Evolutionary conservation across 2,888 invertebrate species (phyloP), one percentile per base, ranked within the genome.

Genomic region (Cheilosia urbana): DNA sequence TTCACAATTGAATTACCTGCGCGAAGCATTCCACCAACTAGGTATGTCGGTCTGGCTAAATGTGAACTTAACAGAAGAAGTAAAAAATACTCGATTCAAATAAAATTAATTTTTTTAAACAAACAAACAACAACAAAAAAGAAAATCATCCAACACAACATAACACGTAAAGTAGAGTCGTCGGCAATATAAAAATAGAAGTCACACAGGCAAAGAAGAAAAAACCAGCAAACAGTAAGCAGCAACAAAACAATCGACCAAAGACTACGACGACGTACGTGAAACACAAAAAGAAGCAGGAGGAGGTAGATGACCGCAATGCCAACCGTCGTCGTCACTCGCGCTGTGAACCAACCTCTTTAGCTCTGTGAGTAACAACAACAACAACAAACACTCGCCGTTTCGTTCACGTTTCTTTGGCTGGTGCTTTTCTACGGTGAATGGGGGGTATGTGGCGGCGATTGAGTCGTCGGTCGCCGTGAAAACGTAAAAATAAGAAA

Each of bases 291-390:
- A 85, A 72, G 69, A 81, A 85, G 80, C 62, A 85, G 80, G 76
- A 85, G 80, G 85, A 85, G 85, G 85, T 85, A 85, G 85, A 85
- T 85, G 85, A 85, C 85, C 85, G 85, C 76, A 76, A 62, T 81
- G 68, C 71, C 63, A 80, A 84, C 80, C 68, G 51, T 72, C 62
- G 65, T 77, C 79, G 42, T 45, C 72, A 66, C 37, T 37, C 37
- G 11, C 37, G 11, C 37, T 37, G 9, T 37, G 37, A 37, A 37
- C 37, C 37, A 13, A 37, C 37, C 37, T 51, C 13, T 5, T 15
- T 15, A 15, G 21, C 69, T 69, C 68, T 79, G 75, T 80, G 21
- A 21, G 3, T 21, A 19, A 49, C 49, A 27, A 27, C 27, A 21
- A 17, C 11, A 27, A 7, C 27, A 21, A 17, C 11, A 13, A 49